Base-by-base conservation (phyloP, 2,797 vertebrate species). In the Chiroxiphia lanceolata region DNA sequence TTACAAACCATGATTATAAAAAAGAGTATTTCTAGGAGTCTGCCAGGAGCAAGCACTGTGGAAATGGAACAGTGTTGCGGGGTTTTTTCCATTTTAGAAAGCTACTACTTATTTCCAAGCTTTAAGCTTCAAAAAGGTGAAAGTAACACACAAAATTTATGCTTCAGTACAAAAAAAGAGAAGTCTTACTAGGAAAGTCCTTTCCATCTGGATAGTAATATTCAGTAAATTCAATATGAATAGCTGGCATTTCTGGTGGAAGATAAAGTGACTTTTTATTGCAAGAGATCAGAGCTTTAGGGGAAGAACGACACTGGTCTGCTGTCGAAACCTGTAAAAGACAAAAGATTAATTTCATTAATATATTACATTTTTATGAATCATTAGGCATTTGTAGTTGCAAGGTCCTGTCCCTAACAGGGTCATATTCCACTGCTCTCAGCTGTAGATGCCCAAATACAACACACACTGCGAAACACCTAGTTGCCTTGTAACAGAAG, bases 171-270 rank as follows among this genome's bases (percentile, higher is more conserved):
- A 10, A 51, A 51, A 89, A 57, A 33, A 33, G 17, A 21, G 1
- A 25, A 17, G 9, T 87, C 99, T 98, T 98, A 99, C 99, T 99
- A 82, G 99, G 99, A 94, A 99, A 99, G 96, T 99, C 99, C 95
- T 99, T 99, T 95, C 98, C 99, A 96, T 99, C 99, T 23, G 99
- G 99, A 88, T 99, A 99, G 97, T 99, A 99, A 98, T 99, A 99
- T 96, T 99, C 99, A 29, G 99, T 99, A 97, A 99, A 99, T 97
- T 99, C 99, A 51, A 99, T 97, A 70, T 99, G 99, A 97, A 99
- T 98, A 94, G 99, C 99, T 61, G 99, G 98, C 99, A 99, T 99
- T 98, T 99, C 99, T 94, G 99, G 97, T 26, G 99, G 99, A 94
- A 99, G 99, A 97, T 99, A 99, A 54, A 99, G 97, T 45, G 99